Conservation (phyloP, 53 echinoderm and acorn worm genomes). For the Arbacia lixula region DNA sequence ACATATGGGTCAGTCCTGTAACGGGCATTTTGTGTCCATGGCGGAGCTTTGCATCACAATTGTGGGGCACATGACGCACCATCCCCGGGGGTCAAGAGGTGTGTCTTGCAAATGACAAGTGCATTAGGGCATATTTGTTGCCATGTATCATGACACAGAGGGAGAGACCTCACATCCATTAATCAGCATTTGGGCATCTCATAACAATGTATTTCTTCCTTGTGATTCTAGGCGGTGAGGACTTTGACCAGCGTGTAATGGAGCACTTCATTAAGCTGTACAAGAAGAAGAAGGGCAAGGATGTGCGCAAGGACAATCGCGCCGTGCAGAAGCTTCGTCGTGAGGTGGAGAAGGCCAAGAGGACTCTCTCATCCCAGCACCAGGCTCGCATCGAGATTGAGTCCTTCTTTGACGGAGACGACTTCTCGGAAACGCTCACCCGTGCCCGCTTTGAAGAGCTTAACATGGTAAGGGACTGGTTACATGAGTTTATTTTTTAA, state of each 20-base stretch:
- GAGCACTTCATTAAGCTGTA: constrained; percentile 98
- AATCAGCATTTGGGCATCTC: too few species aligned
- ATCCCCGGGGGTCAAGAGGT: too few species aligned
- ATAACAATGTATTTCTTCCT: background rate
- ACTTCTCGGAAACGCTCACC: constrained; percentile 96
- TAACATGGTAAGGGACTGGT: constrained; percentile 93
- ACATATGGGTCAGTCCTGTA: too few species aligned
- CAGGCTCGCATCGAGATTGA: constrained; percentile 97
- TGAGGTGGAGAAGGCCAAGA: constrained; percentile 99
- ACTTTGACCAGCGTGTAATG: constrained; percentile 99
- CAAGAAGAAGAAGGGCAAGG: constrained; percentile 99
- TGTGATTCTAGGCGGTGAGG: constrained; percentile 86
- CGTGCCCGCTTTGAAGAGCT: constrained; percentile 97
- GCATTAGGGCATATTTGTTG: too few species aligned
- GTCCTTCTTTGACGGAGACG: constrained; percentile 97
- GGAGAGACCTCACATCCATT: too few species aligned
- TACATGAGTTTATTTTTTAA: background rate
- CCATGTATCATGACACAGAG: too few species aligned
- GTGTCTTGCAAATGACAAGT: too few species aligned
- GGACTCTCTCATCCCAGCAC: constrained; percentile 95
- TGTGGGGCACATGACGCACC: too few species aligned
- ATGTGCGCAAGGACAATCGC: constrained; percentile 96
- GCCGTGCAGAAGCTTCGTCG: constrained; percentile 99
- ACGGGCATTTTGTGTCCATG: too few species aligned
- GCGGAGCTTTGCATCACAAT: background rate